These are phyloP conservation scores for Luidia sarsii DNA, from an alignment of 53 echinoderm and acorn worm species.

Conservation along the genomic window DNA sequence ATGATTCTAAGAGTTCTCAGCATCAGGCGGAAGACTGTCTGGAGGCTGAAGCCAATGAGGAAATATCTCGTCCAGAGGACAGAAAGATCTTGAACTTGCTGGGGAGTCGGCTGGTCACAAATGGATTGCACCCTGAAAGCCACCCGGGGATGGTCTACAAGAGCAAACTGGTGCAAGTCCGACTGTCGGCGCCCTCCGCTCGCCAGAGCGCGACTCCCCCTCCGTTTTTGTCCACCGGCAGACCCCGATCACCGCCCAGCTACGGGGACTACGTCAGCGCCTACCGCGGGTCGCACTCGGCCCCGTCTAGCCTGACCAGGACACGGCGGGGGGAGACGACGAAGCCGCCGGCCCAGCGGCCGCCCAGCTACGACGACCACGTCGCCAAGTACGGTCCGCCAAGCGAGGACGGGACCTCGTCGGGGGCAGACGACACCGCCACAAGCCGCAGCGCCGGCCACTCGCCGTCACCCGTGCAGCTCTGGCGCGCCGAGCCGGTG, in stretches of 20 bases:
- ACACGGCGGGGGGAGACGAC: too few species aligned
- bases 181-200: neutral
- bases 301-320: constrained; percentile 1
- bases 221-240: neutral
- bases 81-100: too few species aligned
- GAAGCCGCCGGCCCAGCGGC: too few species aligned
- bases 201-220: neutral
- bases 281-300: neutral
- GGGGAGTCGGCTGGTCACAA: neutral
- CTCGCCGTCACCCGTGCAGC: neutral
- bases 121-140: neutral
- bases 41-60: neutral
- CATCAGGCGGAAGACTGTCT: too few species aligned
- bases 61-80: neutral
- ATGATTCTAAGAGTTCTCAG: neutral
- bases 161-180: constrained; percentile 14
- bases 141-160: constrained; percentile 6
- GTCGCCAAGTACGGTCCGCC: constrained; percentile 49
- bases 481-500: constrained; percentile 36
- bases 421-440: neutral
- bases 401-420: neutral
- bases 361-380: constrained; percentile 69
- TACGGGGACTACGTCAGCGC: neutral
- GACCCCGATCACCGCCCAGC: neutral
- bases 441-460: neutral